Evolutionary conservation across 1,140 invertebrate genomes (phyloP).

Genomic region (Hermetia illucens): DNA sequence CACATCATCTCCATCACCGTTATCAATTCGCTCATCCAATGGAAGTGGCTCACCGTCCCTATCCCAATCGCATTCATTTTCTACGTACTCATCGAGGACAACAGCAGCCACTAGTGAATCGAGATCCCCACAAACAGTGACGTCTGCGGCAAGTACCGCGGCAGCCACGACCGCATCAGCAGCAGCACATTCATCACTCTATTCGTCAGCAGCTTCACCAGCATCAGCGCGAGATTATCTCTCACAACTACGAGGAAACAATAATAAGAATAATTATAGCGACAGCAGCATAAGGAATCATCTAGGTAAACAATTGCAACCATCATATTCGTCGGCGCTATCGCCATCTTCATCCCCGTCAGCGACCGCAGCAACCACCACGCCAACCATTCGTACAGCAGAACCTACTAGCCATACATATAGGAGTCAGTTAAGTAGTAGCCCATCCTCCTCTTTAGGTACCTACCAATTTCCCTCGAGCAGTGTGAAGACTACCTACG

Average conservation of each 20-base stretch:
- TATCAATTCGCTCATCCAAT: neutral
- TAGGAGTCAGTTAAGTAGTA: slow-evolving; percentile 1
- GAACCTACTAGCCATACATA: neutral
- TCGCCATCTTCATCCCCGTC: too few species aligned
- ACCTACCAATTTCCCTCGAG: slow-evolving; percentile 4
- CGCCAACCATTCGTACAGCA: too few species aligned
- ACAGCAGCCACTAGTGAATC: too few species aligned
- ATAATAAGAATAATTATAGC: slow-evolving; percentile 1
- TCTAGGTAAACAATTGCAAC: neutral
- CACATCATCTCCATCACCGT: neutral
- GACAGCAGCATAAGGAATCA: neutral
- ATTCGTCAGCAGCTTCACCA: slow-evolving; percentile 1
- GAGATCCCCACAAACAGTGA: neutral
- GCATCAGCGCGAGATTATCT: neutral
- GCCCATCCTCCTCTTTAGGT: neutral
- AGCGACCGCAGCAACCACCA: too few species aligned
- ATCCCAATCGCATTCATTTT: neutral
- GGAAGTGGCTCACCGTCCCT: neutral
- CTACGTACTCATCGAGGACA: neutral
- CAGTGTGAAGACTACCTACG: neutral
- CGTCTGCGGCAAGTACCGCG: neutral
- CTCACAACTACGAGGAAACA: neutral
- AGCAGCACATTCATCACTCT: neutral
- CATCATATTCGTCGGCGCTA: neutral
- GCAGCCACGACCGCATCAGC: neutral